These are phyloP conservation scores for Peribatodes rhomboidaria DNA, from an alignment of 2,888 invertebrate genomes.

Conservation along the genomic window DNA sequence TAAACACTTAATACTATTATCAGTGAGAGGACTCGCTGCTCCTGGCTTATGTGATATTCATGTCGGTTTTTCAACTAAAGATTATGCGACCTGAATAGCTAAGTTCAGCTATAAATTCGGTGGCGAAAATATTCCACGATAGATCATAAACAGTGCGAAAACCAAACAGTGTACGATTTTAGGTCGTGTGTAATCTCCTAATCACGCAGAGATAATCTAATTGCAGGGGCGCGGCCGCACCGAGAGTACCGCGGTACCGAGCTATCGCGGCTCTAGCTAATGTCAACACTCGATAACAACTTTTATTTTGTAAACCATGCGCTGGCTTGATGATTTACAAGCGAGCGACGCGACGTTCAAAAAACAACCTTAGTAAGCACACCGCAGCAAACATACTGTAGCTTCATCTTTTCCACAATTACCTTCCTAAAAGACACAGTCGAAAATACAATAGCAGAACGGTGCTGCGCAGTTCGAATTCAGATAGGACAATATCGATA, in stretches of 20 bases:
- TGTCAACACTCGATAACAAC: slow-evolving; percentile 58
- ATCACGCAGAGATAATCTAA: slow-evolving; percentile 71
- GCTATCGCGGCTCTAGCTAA: slow-evolving; percentile 52
- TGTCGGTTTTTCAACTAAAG: slow-evolving; percentile 21
- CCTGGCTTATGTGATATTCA: slow-evolving; percentile 5
- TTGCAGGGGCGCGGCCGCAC: slow-evolving; percentile 72
- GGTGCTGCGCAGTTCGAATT: slow-evolving; percentile 66
- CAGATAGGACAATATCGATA: slow-evolving; percentile 50
- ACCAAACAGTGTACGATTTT: slow-evolving; percentile 57
- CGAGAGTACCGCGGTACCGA: slow-evolving; percentile 47
- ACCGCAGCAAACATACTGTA: slow-evolving; percentile 20
- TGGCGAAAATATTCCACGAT: slow-evolving; percentile 57
- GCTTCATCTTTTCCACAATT: slow-evolving; percentile 29
- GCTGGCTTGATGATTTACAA: slow-evolving; percentile 11
- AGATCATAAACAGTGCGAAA: slow-evolving; percentile 48
- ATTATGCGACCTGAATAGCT: slow-evolving; percentile 53
- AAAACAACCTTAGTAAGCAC: slow-evolving; percentile 25
- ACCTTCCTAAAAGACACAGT: slow-evolving; percentile 29
- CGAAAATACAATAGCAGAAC: slow-evolving; percentile 42
- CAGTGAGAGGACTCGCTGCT: slow-evolving; percentile 19
- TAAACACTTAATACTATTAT: slow-evolving; percentile 23
- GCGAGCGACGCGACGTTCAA: slow-evolving; percentile 15
- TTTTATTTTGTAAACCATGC: slow-evolving; percentile 52
- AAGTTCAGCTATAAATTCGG: slow-evolving; percentile 52
- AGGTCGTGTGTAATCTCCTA: slow-evolving; percentile 63